Percentiles rank a stretch among this genome's conserved stretches.
Evolutionary conservation across 64 coral and sea anemone species (phyloP).

Genomic region (Porites australiensis): DNA sequence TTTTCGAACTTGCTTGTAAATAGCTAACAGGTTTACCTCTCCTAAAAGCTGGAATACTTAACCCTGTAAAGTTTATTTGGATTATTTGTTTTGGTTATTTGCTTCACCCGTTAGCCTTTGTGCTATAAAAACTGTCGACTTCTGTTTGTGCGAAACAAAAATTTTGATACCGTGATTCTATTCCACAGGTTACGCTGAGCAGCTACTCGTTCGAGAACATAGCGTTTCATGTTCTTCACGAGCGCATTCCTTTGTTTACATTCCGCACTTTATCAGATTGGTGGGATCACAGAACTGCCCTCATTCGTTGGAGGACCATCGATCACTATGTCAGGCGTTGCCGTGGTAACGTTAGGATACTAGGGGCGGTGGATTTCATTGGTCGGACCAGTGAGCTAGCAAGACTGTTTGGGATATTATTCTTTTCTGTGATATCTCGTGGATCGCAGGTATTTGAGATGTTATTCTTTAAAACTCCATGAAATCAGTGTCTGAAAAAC

Average conservation of each 20-base stretch:
- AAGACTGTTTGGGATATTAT: conserved; percentile 98
- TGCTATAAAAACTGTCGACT: too few species aligned
- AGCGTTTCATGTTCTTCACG: conserved; percentile 92
- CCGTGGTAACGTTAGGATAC: conserved; percentile 79
- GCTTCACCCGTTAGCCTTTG: too few species aligned
- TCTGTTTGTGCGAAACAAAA: background rate
- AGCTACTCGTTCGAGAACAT: conserved; percentile 97
- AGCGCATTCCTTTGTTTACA: conserved; percentile 89
- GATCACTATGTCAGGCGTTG: conserved; percentile 96
- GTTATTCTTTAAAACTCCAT: background rate
- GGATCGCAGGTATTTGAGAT: conserved; percentile 86
- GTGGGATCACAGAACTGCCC: conserved; percentile 92
- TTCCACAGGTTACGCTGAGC: conserved; percentile 79
- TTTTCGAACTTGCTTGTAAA: too few species aligned
- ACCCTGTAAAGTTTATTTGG: too few species aligned
- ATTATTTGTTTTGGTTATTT: too few species aligned
- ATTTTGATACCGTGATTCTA: background rate
- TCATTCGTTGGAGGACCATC: conserved; percentile 87
- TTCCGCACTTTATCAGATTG: conserved; percentile 84
- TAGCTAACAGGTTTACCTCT: too few species aligned
- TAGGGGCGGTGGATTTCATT: conserved; percentile 91
- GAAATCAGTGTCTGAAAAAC: too few species aligned
- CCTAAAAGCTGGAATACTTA: too few species aligned
- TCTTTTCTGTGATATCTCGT: conserved; percentile 97
- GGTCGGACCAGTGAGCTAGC: conserved; percentile 94